These are phyloP conservation scores for Epinephelus fuscoguttatus DNA, from an alignment of 2,113 vertebrate species.

Conservation along the genomic window DNA sequence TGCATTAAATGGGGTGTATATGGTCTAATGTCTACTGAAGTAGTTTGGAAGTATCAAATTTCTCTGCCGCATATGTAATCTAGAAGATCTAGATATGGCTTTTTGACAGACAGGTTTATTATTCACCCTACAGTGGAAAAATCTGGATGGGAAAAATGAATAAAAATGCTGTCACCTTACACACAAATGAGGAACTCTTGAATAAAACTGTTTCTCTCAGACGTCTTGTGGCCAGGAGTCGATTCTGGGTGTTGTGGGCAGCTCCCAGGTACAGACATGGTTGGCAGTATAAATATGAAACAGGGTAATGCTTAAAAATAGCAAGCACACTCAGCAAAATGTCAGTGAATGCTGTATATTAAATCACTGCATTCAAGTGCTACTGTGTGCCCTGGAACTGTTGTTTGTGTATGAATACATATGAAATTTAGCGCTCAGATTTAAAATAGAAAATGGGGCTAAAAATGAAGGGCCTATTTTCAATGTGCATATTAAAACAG, in stretches of 20 bases:
- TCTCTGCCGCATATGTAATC: constrained; percentile 7
- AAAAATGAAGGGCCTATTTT: not conserved
- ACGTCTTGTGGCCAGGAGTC: constrained; percentile 18
- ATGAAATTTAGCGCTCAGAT: not conserved
- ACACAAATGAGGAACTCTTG: constrained; percentile 20
- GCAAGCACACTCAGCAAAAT: constrained; percentile 39
- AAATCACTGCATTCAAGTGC: constrained; percentile 6
- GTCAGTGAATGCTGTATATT: constrained; percentile 17
- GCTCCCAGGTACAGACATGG: constrained; percentile 6
- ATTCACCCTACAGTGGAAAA: constrained; percentile 22
- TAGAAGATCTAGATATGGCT: constrained; percentile 27
- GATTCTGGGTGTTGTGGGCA: constrained; percentile 18
- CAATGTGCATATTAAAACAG: not conserved
- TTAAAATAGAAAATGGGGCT: not conserved
- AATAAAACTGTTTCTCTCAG: constrained; percentile 17
- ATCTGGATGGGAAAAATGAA: constrained; percentile 3
- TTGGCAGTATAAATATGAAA: constrained; percentile 36
- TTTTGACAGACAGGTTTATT: constrained; percentile 11
- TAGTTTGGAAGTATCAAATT: not conserved
- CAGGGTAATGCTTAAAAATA: constrained; percentile 20
- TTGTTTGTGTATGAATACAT: constrained; percentile 7
- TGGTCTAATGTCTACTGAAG: not conserved
- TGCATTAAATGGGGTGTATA: constrained; percentile 1
- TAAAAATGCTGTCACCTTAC: constrained; percentile 15
- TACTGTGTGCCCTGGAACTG: not conserved